Percentiles rank a stretch among this genome's conserved stretches.
Evolutionary conservation across 92 coral and sea anemone genomes (phyloP).

Genomic region (Zoanthus sociatus): DNA sequence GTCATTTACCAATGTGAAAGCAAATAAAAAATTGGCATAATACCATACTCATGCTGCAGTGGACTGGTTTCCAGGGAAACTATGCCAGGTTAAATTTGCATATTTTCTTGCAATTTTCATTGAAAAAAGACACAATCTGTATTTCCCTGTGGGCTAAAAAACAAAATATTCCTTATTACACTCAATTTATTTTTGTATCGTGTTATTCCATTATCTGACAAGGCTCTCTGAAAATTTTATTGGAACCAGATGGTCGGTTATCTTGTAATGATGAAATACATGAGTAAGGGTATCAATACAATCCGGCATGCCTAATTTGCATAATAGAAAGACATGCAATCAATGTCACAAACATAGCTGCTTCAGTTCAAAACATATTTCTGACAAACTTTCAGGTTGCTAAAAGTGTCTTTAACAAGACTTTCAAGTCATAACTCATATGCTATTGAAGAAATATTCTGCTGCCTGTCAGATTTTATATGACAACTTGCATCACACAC

Average conservation of each 20-base stretch:
- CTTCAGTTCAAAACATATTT: conserved; percentile 2
- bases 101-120: background rate
- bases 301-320: conserved; percentile 8
- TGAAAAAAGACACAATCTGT: background rate
- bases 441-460: background rate
- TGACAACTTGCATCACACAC: background rate
- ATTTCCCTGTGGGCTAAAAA: conserved; percentile 1
- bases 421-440: conserved; percentile 4
- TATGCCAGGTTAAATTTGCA: background rate
- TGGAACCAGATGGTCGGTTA: conserved; percentile 10
- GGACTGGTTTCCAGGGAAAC: conserved; percentile 15
- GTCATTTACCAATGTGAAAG: conserved; percentile 9
- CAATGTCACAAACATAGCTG: conserved; percentile 9
- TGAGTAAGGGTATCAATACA: conserved; percentile 14
- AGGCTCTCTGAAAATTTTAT: conserved; percentile 9
- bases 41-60: background rate
- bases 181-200: background rate
- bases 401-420: background rate
- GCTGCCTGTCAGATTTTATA: background rate
- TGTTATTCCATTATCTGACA: conserved; percentile 24
- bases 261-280: background rate
- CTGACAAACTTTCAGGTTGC: background rate
- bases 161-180: background rate
- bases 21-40: conserved; percentile 9
- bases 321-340: conserved; percentile 9